Evolutionary conservation across 1,140 invertebrate genomes (phyloP).

Genomic region (Acromyrmex echinatior): DNA sequence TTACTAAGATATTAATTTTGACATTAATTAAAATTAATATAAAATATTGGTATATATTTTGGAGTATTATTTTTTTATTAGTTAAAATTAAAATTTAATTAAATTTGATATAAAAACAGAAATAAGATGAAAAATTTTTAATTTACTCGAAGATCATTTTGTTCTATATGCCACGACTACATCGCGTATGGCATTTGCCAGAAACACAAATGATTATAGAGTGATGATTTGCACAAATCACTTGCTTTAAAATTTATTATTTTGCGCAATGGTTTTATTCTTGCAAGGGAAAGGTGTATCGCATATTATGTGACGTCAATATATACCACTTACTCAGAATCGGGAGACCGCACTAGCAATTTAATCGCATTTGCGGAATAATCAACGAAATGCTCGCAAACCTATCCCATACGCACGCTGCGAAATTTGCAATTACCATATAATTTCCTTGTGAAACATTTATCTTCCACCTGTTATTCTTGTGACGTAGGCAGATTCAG

Average conservation of each 20-base stretch:
- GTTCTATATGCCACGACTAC: background rate
- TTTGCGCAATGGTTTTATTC: slow-evolving; percentile 49
- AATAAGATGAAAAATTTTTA: background rate
- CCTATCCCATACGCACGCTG: background rate
- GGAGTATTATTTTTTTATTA: background rate
- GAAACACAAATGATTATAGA: background rate
- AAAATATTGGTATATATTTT: background rate
- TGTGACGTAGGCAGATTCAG: slow-evolving; percentile 14
- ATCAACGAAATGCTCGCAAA: background rate
- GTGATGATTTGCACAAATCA: background rate
- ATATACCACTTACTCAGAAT: slow-evolving; percentile 54
- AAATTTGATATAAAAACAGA: background rate
- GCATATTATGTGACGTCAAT: slow-evolving; percentile 54
- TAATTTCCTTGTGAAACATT: slow-evolving; percentile 23
- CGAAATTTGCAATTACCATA: slow-evolving; percentile 22
- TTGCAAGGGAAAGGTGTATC: slow-evolving; percentile 50
- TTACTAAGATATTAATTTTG: background rate
- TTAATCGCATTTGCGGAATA: background rate
- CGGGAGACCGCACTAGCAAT: background rate
- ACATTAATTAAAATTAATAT: background rate
- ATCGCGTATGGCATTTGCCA: background rate
- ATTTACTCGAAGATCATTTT: background rate
- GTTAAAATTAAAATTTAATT: background rate
- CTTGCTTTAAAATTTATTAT: slow-evolving; percentile 24
- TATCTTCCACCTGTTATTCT: background rate